phyloP scores from a whole-genome alignment of 2,113 vertebrate species.

The Amphiprion ocellaris region DNA sequence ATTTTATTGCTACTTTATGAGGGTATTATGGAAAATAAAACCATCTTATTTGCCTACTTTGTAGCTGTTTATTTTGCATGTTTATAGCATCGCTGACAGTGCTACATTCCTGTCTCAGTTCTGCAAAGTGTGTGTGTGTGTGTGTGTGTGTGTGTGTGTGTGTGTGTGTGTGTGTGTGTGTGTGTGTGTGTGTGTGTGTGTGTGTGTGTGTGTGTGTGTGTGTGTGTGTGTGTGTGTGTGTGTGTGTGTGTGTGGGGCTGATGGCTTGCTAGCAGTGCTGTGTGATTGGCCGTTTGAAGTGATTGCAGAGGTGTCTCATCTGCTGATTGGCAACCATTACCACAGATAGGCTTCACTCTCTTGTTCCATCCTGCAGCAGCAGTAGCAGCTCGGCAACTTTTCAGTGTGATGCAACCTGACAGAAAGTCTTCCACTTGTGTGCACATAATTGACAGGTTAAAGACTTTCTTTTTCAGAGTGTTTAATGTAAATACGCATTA shows the following conservation, averaged over 20 bases:
- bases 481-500: too few species aligned
- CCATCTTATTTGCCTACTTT: neutral
- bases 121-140: neutral
- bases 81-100: neutral
- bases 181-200: neutral
- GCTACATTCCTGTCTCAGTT: neutral
- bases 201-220: neutral
- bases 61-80: neutral
- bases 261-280: constrained; percentile 1
- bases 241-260: neutral
- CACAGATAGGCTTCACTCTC: constrained; percentile 2
- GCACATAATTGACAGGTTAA: neutral
- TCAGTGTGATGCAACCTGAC: constrained; percentile 7
- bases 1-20: neutral
- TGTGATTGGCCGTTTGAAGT: constrained; percentile 17
- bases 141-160: neutral
- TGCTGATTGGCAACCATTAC: constrained; percentile 37
- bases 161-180: neutral
- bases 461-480: neutral
- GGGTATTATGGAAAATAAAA: neutral
- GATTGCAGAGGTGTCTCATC: constrained; percentile 16
- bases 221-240: neutral
- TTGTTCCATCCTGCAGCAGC: neutral
- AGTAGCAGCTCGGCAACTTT: neutral
- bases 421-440: neutral